Percentiles rank a stretch among this genome's conserved stretches.
Conservation (phyloP, 2,113 vertebrate genomes). For the Vulpes lagopus region DNA sequence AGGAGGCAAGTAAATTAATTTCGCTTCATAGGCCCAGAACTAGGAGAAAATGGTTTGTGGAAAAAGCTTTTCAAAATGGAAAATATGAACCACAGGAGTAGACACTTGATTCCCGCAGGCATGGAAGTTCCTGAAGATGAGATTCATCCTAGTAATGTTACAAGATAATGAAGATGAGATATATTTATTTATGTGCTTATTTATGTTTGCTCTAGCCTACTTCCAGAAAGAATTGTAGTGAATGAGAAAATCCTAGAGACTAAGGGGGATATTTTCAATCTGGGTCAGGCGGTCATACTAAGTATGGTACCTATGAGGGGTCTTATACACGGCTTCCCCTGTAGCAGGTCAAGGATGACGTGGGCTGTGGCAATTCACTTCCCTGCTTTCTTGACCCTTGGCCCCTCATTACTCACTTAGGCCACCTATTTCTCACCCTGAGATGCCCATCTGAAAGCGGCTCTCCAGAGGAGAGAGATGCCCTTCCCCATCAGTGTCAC, state of each 20-base stretch:
- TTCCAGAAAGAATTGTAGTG: not conserved
- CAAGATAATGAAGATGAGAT: not conserved
- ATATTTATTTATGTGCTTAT: not conserved
- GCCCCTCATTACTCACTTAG: not conserved
- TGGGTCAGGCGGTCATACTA: not conserved
- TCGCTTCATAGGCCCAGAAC: not conserved
- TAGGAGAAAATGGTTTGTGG: constrained; percentile 1
- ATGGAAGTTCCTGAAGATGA: not conserved
- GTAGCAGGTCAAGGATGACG: not conserved
- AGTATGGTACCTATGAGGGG: not conserved
- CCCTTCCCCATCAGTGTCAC: not conserved
- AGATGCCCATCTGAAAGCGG: not conserved
- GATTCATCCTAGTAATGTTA: not conserved
- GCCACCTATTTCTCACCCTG: not conserved
- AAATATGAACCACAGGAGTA: constrained; percentile 18
- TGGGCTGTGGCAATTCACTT: not conserved
- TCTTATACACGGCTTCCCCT: not conserved
- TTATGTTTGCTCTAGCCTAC: not conserved
- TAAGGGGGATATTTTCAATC: not conserved
- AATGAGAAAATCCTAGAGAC: not conserved
- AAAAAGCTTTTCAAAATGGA: constrained; percentile 31
- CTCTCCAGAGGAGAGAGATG: not conserved
- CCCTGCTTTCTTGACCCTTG: not conserved
- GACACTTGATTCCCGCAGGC: not conserved
- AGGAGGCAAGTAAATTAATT: constrained; percentile 27